Evolutionary conservation across 2,888 invertebrate species (phyloP).

Genomic region (Chrysomela aeneicollis): DNA sequence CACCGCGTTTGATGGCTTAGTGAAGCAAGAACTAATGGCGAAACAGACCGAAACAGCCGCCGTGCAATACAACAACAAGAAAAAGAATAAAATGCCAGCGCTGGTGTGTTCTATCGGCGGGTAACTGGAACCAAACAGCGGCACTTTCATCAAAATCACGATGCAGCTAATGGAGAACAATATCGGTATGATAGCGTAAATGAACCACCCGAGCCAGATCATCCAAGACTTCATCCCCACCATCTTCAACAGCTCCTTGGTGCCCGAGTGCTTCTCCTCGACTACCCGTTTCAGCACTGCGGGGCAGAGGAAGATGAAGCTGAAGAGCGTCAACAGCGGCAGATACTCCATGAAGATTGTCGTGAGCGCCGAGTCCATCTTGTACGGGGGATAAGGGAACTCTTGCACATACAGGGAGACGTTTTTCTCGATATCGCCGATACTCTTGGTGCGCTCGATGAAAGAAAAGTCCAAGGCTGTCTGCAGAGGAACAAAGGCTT

Average conservation of each 20-base stretch:
- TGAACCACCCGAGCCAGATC: conserved; percentile 88
- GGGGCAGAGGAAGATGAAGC: conserved; percentile 65
- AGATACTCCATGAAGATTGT: conserved; percentile 55
- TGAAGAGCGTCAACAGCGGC: conserved; percentile 59
- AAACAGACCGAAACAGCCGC: conserved; percentile 79
- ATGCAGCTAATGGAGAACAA: conserved; percentile 68
- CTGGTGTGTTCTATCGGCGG: conserved; percentile 75
- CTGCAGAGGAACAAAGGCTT: conserved; percentile 67
- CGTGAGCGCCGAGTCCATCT: conserved; percentile 50
- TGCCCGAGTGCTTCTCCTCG: conserved; percentile 68
- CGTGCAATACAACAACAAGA: conserved; percentile 74
- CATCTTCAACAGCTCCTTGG: conserved; percentile 89
- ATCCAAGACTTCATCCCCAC: conserved; percentile 87
- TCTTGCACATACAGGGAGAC: conserved; percentile 62
- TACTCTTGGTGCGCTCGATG: conserved; percentile 54
- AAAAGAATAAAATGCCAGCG: conserved; percentile 72
- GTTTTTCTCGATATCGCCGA: conserved; percentile 28
- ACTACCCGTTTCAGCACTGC: conserved; percentile 66
- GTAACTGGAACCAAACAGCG: conserved; percentile 57
- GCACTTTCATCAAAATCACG: conserved; percentile 68
- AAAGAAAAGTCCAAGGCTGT: conserved; percentile 68
- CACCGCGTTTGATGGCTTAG: conserved; percentile 64
- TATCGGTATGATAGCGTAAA: conserved; percentile 76
- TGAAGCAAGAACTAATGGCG: conserved; percentile 79
- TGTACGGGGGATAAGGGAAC: conserved; percentile 66